phyloP scores from a whole-genome alignment of 2,113 vertebrate species.

The Himantopus leucocephalus region DNA sequence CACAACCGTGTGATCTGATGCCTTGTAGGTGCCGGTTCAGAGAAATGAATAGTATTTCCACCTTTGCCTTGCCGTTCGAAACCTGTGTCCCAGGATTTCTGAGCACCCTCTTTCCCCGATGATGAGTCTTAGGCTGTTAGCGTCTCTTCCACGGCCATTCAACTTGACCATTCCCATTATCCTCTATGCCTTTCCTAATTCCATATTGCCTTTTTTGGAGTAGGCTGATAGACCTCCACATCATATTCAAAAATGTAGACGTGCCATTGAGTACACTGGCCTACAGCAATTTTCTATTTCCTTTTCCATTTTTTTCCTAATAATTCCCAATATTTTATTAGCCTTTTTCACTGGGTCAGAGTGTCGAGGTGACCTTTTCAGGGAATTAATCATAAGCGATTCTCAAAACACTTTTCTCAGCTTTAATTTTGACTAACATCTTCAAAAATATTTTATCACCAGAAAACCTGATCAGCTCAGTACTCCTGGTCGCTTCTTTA shows the following conservation, averaged over 20 bases:
- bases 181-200: neutral
- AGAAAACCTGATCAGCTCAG: neutral
- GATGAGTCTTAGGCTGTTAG: neutral
- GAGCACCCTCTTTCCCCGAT: rapidly evolving
- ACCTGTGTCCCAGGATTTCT: neutral
- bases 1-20: neutral
- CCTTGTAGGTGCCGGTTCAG: neutral
- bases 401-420: neutral
- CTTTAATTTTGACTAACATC: neutral
- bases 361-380: neutral
- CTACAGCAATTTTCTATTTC: neutral
- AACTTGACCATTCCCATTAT: neutral
- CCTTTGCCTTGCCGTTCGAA: neutral
- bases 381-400: neutral
- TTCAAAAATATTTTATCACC: neutral
- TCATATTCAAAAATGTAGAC: neutral
- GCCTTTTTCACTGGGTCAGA: neutral
- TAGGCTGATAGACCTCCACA: neutral
- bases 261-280: neutral
- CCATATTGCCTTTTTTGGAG: neutral
- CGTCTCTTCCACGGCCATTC: neutral
- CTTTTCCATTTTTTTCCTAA: neutral
- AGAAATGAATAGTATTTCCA: neutral
- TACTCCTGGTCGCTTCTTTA: neutral
- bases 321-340: neutral